A percentile compares a stretch with the other conserved stretches of the same genome.
phyloP scores from a whole-genome alignment of 2,888 invertebrate species.

The Xanthorhoe spadicearia region DNA sequence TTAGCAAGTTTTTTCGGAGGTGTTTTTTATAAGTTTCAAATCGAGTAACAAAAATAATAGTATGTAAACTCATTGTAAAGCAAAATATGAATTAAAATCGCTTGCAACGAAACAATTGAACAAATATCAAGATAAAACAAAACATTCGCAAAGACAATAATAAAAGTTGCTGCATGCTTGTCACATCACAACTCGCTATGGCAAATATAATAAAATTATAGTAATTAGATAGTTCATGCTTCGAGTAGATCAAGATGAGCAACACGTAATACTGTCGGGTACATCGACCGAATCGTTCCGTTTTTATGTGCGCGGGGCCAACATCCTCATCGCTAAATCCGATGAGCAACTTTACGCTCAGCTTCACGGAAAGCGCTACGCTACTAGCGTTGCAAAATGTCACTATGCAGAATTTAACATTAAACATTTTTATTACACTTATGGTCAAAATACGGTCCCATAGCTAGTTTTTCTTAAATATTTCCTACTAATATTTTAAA shows the following conservation, averaged over 20 bases:
- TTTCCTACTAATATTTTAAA: no score
- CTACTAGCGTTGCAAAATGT: neutral
- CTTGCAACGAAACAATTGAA: neutral
- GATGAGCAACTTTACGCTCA: conserved; percentile 6
- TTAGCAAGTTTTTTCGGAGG: no score
- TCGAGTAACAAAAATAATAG: no score
- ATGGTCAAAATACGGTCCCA: no score
- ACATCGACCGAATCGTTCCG: conserved; percentile 56
- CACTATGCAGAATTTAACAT: neutral
- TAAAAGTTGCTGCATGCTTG: neutral
- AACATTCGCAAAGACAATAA: conserved; percentile 5
- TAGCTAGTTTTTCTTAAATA: no score
- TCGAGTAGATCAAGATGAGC: conserved; percentile 37
- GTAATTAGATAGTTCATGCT: conserved; percentile 12
- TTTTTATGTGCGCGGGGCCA: conserved; percentile 46
- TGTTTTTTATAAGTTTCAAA: no score
- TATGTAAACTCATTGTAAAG: no score
- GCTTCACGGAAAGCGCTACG: neutral
- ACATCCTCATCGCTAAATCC: conserved; percentile 49
- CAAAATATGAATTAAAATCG: no score
- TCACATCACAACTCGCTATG: conserved; percentile 14
- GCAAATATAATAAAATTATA: conserved; percentile 20
- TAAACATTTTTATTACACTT: neutral
- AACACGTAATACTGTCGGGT: conserved; percentile 46
- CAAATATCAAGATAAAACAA: neutral